Conservation (phyloP, 2,797 vertebrate species). For the Pygocentrus nattereri region DNA sequence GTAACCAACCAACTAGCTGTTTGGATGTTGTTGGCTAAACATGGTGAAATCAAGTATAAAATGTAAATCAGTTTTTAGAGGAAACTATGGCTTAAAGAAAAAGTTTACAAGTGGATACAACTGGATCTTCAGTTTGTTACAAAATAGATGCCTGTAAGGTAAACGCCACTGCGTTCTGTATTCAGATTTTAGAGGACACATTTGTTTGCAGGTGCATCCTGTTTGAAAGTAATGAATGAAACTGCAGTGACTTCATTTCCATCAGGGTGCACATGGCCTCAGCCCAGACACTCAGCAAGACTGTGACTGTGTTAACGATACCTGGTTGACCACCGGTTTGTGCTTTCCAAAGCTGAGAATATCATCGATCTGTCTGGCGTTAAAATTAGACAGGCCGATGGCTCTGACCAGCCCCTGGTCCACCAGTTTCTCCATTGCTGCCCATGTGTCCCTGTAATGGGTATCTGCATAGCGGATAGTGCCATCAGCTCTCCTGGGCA, state of each 20-base stretch:
- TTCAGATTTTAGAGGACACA: background rate
- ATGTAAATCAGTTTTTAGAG: too few relatives aligned
- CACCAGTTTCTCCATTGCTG: constrained; percentile 78
- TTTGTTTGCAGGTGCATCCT: background rate
- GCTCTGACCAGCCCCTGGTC: constrained; percentile 77
- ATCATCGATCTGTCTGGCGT: constrained; percentile 76
- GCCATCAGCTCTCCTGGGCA: constrained; percentile 75
- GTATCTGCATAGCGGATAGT: constrained; percentile 75
- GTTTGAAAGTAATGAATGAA: constrained; percentile 1
- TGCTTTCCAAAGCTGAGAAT: constrained; percentile 74
- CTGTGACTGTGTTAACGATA: constrained; percentile 37
- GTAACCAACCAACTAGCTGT: too few relatives aligned
- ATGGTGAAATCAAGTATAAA: too few relatives aligned
- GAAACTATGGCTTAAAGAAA: too few relatives aligned
- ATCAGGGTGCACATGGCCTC: background rate
- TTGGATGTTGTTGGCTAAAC: too few relatives aligned
- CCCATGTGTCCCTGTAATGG: constrained; percentile 80
- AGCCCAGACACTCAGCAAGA: background rate
- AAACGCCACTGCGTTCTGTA: background rate
- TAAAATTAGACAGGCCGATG: constrained; percentile 82
- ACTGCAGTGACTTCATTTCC: background rate
- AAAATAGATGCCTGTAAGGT: too few relatives aligned
- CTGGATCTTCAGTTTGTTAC: background rate
- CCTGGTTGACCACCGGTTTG: constrained; percentile 79
- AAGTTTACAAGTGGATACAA: background rate